Base-by-base conservation (phyloP, 2,888 invertebrate genomes). In the Bugula neritina region DNA sequence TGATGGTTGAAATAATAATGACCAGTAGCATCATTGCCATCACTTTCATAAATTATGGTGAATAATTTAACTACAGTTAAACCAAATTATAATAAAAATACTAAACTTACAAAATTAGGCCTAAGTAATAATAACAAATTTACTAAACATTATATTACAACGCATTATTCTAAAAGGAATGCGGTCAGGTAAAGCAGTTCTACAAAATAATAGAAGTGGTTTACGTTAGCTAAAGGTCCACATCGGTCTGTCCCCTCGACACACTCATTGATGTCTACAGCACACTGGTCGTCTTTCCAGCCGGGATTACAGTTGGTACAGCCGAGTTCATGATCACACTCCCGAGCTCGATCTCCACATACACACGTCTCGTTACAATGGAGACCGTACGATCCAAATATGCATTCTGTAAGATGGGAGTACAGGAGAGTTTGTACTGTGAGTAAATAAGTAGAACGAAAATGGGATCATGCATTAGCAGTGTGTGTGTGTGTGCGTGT, bases 231-330 rank as follows among this genome's bases (percentile, higher is more conserved):
- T n/a, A 27, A 5, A 13, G 63, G 17, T 25, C 63, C 63, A 34
- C 63, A 63, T 43, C 5, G 17, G 17, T 5, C 5, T 2, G 63
- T 10, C 5, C 3, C 31, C 5, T 13, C 31, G 1, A 71, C 5
- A 31, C 71, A 71, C 29, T 71, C 71, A 29, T 71, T 31, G 3
- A 54, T 54, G 29, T 71, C 71, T n/a, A 43, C 23, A 2, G 25
- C 17, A 29, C 71, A 71, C 29, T 71, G 71, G 3, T 71, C 54
- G 2, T 55, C 71, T 10, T 31, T 27, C 71, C 71, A 71, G 2
- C 71, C 71, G 17, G 25, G 21, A 23, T 43, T 71, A 54, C 71
- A 71, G 34, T 71, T 29, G 17, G 54, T 54, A 71, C 71, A 71
- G 29, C 71, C 71, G n/a, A 23, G 25, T 5, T 21, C n/a, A 21